Base-by-base conservation (phyloP, 2,113 vertebrate species). In the Brevimyrus niger region DNA sequence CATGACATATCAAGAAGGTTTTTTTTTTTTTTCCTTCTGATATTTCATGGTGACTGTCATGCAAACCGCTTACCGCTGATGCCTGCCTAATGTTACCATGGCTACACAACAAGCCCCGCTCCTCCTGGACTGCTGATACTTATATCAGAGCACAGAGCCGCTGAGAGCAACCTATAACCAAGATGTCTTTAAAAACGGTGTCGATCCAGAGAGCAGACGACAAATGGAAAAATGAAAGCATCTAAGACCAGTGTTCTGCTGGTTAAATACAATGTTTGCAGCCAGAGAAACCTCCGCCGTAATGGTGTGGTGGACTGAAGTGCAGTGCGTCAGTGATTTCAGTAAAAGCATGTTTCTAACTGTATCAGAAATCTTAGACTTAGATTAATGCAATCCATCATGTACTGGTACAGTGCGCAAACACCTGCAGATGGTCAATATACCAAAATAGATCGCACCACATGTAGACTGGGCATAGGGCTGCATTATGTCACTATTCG, bases 81-180 rank as follows among this genome's bases (percentile, higher is more conserved):
- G 89, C 89, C 55, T 86, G 55, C 23, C 82, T 69, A 46, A 65
- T 69, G 89, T 86, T 89, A 8, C 89, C 89, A 69, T 89, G 58
- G 83, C n/a, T 86, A 89, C 89, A 47, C 42, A 46, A 48, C 82
- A 85, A 23, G 42, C 85, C 13, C 48, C n/a, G 3, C 82, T 48
- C 44, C 44, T 27, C 44, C 47, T 8, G 46, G 21, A 48, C 83
- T 13, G 10, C 44, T 31, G 47, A 11, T n/a, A 48, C 44, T 86
- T 48, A 86, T 42, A 80, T 80, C 73, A 38, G 35, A 42, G 35
- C 73, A 42, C n/a, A 42, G 35, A 38, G 31, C 35, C n/a, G 15
- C 73, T 42, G 35, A 42, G 19, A 42, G n/a, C 73, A 80, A 42
- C 73, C 35, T 17, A 80, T 19, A 35, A 76, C 69, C 69, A 38